These are phyloP conservation scores for Busseola fusca DNA, from an alignment of 2,888 invertebrate genomes.

Conservation along the genomic window DNA sequence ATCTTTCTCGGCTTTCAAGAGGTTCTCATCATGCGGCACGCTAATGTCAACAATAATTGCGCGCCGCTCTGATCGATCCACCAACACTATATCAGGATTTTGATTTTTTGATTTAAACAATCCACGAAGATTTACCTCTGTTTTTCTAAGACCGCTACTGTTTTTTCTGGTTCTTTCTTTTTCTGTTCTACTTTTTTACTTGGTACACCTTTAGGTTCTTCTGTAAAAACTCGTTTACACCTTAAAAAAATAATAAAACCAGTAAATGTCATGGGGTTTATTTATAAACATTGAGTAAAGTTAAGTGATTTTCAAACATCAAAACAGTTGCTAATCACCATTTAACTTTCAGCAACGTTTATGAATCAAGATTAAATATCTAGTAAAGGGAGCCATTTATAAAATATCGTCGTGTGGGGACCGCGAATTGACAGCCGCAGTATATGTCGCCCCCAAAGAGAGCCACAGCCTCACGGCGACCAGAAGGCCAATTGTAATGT, in stretches of 20 bases:
- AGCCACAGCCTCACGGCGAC: not conserved
- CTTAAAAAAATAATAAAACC: conserved; percentile 70
- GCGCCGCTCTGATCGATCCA: no score
- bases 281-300: not conserved
- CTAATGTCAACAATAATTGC: no score
- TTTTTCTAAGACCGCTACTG: conserved; percentile 74
- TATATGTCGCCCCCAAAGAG: no score
- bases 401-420: not conserved
- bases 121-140: no score
- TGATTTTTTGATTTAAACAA: no score
- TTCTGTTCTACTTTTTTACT: conserved; percentile 86
- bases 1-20: no score
- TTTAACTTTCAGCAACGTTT: not conserved
- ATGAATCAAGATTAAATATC: not conserved
- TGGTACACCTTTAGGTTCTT: conserved; percentile 91
- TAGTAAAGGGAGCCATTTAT: not conserved
- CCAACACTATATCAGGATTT: no score
- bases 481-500: no score
- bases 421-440: not conserved
- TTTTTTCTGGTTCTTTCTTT: conserved; percentile 85
- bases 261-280: conserved; percentile 1
- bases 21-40: no score
- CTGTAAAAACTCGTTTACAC: conserved; percentile 92
- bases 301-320: no score
- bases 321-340: not conserved